Conservation (phyloP, 2,888 invertebrate species). For the Endotricha flammealis region DNA sequence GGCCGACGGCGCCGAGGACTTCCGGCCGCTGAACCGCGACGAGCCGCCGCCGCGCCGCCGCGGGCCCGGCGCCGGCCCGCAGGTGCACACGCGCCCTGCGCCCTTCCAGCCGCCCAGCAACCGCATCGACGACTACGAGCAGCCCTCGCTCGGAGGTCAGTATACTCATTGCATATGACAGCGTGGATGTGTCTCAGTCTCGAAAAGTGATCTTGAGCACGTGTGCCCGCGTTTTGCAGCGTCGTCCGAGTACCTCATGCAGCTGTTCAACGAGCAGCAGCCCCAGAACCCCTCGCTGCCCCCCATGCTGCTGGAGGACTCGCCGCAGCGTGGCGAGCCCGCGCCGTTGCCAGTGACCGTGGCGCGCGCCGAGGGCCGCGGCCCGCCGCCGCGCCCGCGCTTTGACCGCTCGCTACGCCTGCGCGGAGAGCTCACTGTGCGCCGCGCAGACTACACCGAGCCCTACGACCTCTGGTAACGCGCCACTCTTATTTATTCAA, state of each 20-base stretch:
- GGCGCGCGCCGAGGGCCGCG: conserved; percentile 10
- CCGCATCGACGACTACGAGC: background rate
- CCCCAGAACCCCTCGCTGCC: background rate
- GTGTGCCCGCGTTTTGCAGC: conserved; percentile 3
- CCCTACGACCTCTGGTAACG: conserved; percentile 46
- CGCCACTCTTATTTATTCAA: no score
- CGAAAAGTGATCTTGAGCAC: no score
- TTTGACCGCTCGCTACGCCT: conserved; percentile 40
- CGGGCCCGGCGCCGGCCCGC: no score
- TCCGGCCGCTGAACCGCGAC: no score
- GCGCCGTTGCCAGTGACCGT: conserved; percentile 3
- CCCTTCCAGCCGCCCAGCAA: background rate
- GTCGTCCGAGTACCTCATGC: background rate
- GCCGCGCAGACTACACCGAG: conserved; percentile 51
- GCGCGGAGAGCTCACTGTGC: conserved; percentile 44
- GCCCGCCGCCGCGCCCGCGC: conserved; percentile 29
- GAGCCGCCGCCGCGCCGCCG: no score
- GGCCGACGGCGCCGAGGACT: background rate
- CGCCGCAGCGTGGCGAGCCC: background rate
- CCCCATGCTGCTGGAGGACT: conserved; percentile 1
- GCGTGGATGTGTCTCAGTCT: no score
- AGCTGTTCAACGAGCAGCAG: conserved; percentile 5
- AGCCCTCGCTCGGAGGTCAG: background rate
- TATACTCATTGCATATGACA: no score
- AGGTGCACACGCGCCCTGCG: background rate